Conservation (phyloP, 2,797 vertebrate species). For the Podarcis lilfordi region DNA sequence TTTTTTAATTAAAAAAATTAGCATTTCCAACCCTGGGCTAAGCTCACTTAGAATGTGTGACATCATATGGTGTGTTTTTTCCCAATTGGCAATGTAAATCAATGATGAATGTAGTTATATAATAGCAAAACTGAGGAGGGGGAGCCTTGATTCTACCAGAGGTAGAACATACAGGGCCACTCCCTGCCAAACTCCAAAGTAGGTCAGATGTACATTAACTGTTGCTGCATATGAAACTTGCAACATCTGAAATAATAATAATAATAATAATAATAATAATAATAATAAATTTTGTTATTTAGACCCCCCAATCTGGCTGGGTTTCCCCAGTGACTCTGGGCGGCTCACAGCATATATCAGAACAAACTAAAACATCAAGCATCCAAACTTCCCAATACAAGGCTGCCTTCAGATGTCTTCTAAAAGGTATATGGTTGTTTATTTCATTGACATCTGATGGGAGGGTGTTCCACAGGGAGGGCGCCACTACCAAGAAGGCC, state of each 20-base stretch:
- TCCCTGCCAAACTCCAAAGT: neutral
- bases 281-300: too few species aligned
- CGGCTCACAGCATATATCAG: too few species aligned
- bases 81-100: neutral
- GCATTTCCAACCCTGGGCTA: neutral
- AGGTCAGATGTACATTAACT: neutral
- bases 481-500: too few species aligned
- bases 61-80: neutral
- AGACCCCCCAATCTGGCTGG: too few species aligned
- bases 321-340: too few species aligned
- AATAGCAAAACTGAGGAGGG: neutral
- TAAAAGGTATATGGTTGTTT: too few species aligned
- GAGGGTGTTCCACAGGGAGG: too few species aligned
- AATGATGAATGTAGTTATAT: neutral
- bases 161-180: neutral
- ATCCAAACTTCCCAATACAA: too few species aligned
- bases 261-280: too few species aligned
- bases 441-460: too few species aligned
- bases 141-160: neutral
- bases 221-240: constrained; percentile 17
- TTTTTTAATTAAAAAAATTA: neutral
- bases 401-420: too few species aligned
- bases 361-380: too few species aligned
- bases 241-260: neutral
- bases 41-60: neutral